Percentiles rank a stretch among this genome's conserved stretches.
Evolutionary conservation across 2,113 vertebrate species (phyloP).

Genomic region (Carollia perspicillata): DNA sequence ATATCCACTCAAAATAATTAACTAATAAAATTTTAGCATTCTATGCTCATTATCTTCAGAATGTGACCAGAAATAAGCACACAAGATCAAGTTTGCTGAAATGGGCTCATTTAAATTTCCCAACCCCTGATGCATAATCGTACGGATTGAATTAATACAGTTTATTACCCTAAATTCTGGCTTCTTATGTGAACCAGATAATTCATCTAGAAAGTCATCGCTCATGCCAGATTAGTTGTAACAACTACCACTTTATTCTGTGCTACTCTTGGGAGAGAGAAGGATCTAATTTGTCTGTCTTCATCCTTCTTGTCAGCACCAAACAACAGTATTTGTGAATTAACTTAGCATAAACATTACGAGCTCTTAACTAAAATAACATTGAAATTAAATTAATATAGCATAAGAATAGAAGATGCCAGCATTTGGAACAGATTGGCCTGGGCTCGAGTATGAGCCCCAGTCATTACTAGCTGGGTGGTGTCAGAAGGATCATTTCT

Average conservation of each 20-base stretch:
- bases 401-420: background rate
- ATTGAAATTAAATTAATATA: constrained; percentile 20
- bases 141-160: constrained; percentile 31
- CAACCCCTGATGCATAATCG: background rate
- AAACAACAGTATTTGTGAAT: background rate
- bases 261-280: background rate
- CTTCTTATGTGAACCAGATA: constrained; percentile 3
- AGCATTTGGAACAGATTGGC: background rate
- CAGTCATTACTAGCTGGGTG: background rate
- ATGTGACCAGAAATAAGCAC: constrained; percentile 37
- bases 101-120: constrained; percentile 28
- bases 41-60: background rate
- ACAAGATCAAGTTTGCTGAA: constrained; percentile 27
- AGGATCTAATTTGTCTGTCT: background rate
- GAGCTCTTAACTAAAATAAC: constrained; percentile 19
- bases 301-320: background rate
- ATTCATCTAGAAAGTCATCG: constrained; percentile 8
- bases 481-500: background rate
- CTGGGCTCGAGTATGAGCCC: background rate
- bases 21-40: constrained; percentile 2
- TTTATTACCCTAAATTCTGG: constrained; percentile 1
- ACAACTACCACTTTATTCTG: constrained; percentile 50
- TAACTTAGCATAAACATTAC: background rate
- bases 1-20: background rate
- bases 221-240: constrained; percentile 31